phyloP scores from a whole-genome alignment of 2,888 invertebrate species.

The Spialia ferax region DNA sequence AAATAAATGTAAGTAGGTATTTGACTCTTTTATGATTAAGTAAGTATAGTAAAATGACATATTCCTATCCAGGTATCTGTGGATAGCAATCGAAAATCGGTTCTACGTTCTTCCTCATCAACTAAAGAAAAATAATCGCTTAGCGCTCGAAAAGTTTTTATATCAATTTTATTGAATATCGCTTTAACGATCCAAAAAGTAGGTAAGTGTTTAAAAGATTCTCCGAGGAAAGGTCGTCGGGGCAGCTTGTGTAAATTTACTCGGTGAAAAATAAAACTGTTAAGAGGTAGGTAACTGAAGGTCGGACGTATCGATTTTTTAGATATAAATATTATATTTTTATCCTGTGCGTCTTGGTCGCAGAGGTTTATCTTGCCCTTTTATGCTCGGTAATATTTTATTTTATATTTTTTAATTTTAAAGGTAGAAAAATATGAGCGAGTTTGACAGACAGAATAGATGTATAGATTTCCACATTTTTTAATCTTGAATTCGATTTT shows the following conservation, averaged over 20 bases:
- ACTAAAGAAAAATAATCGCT: conserved; percentile 30
- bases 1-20: no score
- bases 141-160: conserved; percentile 38
- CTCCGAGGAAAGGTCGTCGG: conserved; percentile 29
- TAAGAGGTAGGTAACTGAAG: conserved; percentile 18
- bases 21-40: no score
- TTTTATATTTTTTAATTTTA: no score
- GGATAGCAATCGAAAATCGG: conserved; percentile 31
- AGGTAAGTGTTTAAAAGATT: conserved; percentile 35
- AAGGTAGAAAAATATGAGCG: no score
- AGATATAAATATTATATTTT: conserved; percentile 12
- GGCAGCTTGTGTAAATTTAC: conserved; percentile 40
- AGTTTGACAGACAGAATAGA: no score
- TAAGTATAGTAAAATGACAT: no score
- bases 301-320: conserved; percentile 27
- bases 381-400: not conserved
- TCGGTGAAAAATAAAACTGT: conserved; percentile 34
- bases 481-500: no score
- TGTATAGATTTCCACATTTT: no score
- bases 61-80: no score
- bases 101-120: conserved; percentile 20
- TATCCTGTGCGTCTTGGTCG: not conserved
- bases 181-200: conserved; percentile 43
- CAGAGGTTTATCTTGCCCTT: not conserved
- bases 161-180: conserved; percentile 47